phyloP scores from a whole-genome alignment of 2,888 invertebrate genomes.

The Heteropelma amictum region DNA sequence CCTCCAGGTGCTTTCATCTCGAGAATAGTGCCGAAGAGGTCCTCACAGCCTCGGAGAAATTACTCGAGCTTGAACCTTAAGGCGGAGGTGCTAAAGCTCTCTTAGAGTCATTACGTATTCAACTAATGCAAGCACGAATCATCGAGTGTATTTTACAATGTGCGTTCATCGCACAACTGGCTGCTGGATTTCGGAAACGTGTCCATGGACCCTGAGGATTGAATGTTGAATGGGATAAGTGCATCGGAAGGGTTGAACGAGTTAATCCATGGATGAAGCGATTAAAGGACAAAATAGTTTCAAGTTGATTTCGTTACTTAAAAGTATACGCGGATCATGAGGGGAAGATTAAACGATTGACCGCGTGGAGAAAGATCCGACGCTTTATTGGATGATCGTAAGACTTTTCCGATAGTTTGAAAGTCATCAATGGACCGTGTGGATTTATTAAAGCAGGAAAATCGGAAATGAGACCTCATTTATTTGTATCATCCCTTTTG shows the following conservation, averaged over 20 bases:
- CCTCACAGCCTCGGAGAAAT: conserved; percentile 29
- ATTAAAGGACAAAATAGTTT: too few species aligned
- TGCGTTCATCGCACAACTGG: neutral
- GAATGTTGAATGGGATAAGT: neutral
- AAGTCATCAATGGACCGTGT: too few species aligned
- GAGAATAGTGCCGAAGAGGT: conserved; percentile 33
- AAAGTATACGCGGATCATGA: too few species aligned
- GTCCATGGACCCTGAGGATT: too few species aligned
- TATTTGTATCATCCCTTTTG: too few species aligned
- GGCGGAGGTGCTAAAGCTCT: neutral
- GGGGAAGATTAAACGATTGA: too few species aligned
- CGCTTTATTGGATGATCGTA: too few species aligned
- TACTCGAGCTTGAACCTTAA: conserved; percentile 7
- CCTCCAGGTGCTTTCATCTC: conserved; percentile 27
- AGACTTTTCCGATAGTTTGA: too few species aligned
- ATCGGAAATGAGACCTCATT: too few species aligned
- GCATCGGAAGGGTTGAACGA: neutral
- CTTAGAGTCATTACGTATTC: conserved; percentile 50
- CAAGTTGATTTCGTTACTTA: too few species aligned
- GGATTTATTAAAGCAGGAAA: too few species aligned
- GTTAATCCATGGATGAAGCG: neutral
- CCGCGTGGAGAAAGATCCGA: too few species aligned
- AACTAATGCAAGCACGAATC: conserved; percentile 49
- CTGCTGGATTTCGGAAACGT: neutral
- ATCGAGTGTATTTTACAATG: conserved; percentile 31